Base-by-base conservation (phyloP, 2,888 invertebrate species). In the Barypeithes pellucidus region DNA sequence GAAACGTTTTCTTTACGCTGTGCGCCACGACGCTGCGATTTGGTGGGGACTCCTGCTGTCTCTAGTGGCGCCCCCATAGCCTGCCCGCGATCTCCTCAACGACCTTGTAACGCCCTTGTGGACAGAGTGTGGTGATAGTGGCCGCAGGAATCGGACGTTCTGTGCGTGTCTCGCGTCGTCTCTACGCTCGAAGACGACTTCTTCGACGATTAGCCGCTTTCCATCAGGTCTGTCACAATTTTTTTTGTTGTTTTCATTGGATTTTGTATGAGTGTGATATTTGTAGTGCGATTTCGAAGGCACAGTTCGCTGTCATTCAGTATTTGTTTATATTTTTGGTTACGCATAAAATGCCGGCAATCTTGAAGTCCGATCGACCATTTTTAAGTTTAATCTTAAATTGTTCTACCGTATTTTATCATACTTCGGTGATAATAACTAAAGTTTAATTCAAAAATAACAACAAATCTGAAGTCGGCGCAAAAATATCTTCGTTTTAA, bases 31-130 rank as follows among this genome's bases (percentile, higher is more conserved):
- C 63, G 63, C 47, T 16, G 22, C 29, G 39, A 33, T 20, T 14
- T 61, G 24, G 47, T 57, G 54, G 52, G 54, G 33, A 12, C 54
- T 14, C 33, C 33, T 50, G 50, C 50, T 16, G 83, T 83, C 84
- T 81, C 82, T 83, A 83, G 86, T 85, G 87, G 88, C 86, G 85
- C 82, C 83, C 84, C 81, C 83, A 80, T 85, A 86, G 86, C 85
- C 86, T 67, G 85, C 86, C 85, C 86, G 79, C 86, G 86, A 86
- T 85, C 86, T 68, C 85, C 86, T 85, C 86, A 77, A 79, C 85
- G 85, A 84, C 86, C 86, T 86, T 86, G 85, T 75, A 81, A 81
- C 82, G 84, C 82, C 85, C 85, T 85, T 85, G 83, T 77, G 79
- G 78, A 66, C 77, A 76, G 81, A 83, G 84, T 84, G 80, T 79